A percentile compares a stretch with the other conserved stretches of the same genome.
Conservation (phyloP, 30 jellyfish, hydroid and myxozoan genomes). For the Pseudorhiza aurosa region DNA sequence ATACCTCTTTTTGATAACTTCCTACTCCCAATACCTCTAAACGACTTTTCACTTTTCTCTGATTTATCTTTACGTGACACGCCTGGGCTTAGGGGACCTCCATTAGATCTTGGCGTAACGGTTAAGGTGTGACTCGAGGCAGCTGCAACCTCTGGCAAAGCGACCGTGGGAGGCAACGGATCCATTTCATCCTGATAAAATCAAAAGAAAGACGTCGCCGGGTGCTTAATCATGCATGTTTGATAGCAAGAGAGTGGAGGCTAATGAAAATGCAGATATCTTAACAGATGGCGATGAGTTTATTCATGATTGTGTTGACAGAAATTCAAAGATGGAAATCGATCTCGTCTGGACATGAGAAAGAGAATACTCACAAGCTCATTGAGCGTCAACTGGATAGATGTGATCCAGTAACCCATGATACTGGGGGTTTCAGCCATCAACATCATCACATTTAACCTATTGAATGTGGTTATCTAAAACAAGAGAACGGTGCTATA, state of each 20-base stretch:
- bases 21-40: slow-evolving; percentile 71
- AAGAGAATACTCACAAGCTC: slow-evolving; percentile 60
- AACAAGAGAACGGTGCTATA: no score
- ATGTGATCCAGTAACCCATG: slow-evolving; percentile 93
- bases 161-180: slow-evolving; percentile 73
- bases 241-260: no score
- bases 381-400: slow-evolving; percentile 77
- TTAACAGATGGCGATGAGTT: no score
- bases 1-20: slow-evolving; percentile 76
- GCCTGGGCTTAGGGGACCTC: slow-evolving; percentile 71
- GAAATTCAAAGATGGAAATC: no score
- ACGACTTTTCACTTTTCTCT: slow-evolving; percentile 53
- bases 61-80: slow-evolving; percentile 48
- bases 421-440: slow-evolving; percentile 83
- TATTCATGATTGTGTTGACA: no score
- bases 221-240: no score
- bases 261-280: no score
- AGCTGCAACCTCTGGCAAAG: slow-evolving; percentile 23
- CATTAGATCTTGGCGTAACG: background rate
- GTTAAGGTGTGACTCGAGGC: slow-evolving; percentile 10
- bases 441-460: slow-evolving; percentile 75
- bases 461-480: slow-evolving; percentile 79
- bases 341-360: no score
- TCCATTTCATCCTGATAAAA: slow-evolving; percentile 78
- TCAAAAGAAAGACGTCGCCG: no score